Percentiles rank a stretch among this genome's conserved stretches.
Evolutionary conservation across 2,888 invertebrate species (phyloP).

Genomic region (Lasioglossum marginatum): DNA sequence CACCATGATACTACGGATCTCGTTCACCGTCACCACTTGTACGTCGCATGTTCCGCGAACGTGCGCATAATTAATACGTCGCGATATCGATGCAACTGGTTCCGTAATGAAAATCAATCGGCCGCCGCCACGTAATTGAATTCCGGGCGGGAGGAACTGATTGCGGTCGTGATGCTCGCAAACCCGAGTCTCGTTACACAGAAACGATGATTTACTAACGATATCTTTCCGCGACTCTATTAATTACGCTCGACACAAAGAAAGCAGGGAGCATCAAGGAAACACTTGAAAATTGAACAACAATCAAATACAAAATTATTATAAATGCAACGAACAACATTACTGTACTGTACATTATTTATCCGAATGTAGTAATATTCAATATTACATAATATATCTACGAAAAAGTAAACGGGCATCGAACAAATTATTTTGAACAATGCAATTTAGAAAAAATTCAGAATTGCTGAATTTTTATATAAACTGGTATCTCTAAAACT

Average conservation of each 20-base stretch:
- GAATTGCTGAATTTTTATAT: too few relatives aligned
- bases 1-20: not conserved
- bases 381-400: too few relatives aligned
- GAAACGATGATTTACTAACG: not conserved
- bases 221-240: not conserved
- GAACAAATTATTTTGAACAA: too few relatives aligned
- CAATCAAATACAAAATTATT: not conserved
- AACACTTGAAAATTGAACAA: not conserved
- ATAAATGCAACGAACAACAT: not conserved
- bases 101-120: conserved; percentile 57
- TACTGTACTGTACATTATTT: too few relatives aligned
- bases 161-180: conserved; percentile 22
- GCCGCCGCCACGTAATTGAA: conserved; percentile 38
- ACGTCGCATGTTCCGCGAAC: not conserved
- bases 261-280: not conserved
- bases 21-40: not conserved
- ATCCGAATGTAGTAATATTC: not conserved
- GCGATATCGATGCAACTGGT: conserved; percentile 39
- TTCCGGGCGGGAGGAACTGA: conserved; percentile 23
- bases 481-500: too few relatives aligned
- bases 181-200: conserved; percentile 10
- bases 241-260: not conserved
- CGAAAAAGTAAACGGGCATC: too few relatives aligned
- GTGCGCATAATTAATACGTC: conserved; percentile 36
- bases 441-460: too few relatives aligned